phyloP scores from a whole-genome alignment of 2,888 invertebrate genomes.

The Dicyrtoma fusca region DNA sequence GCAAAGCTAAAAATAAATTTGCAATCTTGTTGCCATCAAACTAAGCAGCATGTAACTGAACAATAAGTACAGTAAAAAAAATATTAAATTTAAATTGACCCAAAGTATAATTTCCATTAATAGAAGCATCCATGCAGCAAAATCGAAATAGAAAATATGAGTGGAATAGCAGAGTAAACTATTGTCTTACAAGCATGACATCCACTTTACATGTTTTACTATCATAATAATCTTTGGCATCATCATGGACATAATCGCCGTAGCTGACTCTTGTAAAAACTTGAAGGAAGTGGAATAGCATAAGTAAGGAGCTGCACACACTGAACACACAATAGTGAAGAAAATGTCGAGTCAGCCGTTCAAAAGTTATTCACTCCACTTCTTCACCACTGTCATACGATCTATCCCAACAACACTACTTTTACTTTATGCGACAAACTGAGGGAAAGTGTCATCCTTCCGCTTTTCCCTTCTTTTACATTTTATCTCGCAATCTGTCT shows the following conservation, averaged over 20 bases:
- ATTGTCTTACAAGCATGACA: not conserved
- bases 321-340: not conserved
- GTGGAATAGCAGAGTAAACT: not conserved
- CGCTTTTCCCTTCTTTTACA: conserved; percentile 21
- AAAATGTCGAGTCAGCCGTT: conserved; percentile 28
- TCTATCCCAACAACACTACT: conserved; percentile 6
- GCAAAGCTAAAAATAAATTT: no score
- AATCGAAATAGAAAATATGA: not conserved
- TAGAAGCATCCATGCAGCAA: no score
- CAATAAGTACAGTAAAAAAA: no score
- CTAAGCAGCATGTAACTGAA: no score
- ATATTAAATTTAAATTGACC: no score
- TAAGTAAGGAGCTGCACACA: no score
- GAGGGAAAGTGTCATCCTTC: conserved; percentile 16
- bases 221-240: conserved; percentile 21
- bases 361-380: conserved; percentile 25
- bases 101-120: no score
- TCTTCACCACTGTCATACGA: conserved; percentile 8
- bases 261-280: not conserved
- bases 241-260: conserved; percentile 10
- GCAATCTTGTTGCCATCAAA: no score
- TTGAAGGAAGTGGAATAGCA: not conserved
- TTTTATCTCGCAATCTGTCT: conserved; percentile 26
- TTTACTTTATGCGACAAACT: conserved; percentile 26
- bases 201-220: not conserved